Conservation (phyloP, 2,797 vertebrate genomes). For the Eulemur mongoz region DNA sequence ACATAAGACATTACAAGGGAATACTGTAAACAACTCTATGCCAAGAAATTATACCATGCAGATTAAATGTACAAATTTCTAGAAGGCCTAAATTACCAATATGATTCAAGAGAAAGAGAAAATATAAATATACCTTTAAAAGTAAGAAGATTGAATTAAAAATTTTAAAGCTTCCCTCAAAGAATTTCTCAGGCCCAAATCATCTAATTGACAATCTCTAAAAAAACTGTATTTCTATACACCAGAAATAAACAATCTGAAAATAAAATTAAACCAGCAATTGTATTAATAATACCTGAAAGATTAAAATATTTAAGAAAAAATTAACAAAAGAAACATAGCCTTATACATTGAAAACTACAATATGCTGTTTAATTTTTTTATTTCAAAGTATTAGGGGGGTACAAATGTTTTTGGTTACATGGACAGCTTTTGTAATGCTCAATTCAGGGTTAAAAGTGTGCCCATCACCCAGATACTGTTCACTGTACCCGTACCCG, state of each 20-base stretch:
- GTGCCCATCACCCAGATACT: no score
- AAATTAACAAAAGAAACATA: neutral
- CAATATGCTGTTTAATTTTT: no score
- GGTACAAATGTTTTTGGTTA: no score
- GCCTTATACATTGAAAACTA: no score
- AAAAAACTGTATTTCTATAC: neutral
- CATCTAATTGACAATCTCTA: neutral
- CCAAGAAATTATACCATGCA: neutral
- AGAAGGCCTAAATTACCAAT: neutral
- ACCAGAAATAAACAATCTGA: neutral
- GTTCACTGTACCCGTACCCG: no score
- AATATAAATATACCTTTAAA: neutral
- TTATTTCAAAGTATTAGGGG: no score
- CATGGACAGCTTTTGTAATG: no score
- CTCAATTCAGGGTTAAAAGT: no score
- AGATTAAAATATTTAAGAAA: neutral
- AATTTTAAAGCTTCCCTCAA: neutral
- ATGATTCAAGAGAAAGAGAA: neutral
- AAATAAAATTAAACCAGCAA: neutral
- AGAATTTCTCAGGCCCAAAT: neutral
- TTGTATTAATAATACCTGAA: neutral
- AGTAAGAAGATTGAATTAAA: neutral
- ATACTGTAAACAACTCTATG: neutral
- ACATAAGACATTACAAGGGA: neutral
- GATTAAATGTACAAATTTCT: neutral